Base-by-base conservation (phyloP, 2,797 vertebrate species). In the Helarctos malayanus region DNA sequence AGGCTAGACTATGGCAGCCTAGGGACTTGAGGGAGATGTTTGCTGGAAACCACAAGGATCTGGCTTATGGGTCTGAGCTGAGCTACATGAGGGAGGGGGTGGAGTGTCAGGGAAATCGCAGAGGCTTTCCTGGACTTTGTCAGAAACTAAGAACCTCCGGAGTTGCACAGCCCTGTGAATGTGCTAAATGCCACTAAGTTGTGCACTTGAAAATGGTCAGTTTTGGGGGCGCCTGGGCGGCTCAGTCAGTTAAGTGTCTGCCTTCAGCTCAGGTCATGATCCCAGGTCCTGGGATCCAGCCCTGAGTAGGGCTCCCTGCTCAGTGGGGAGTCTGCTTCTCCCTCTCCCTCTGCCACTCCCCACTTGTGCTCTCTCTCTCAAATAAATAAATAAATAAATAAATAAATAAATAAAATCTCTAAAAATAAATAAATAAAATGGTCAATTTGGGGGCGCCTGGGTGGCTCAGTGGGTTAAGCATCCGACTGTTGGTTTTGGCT, bases 61-160 rank as follows among this genome's bases (percentile, higher is more conserved):
- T 83, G 75, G 16, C 69, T 12, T 86, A 69, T 57, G 18, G 10
- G 13, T 75, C 19, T 89, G 78, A 69, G 78, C 41, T 91, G 61
- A 92, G 59, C 45, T 59, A 15, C 52, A 21, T 69, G 83, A 90
- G 63, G 23, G 25, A 71, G 14, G 57, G 4, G 65, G 7, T 83
- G 32, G 61, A 88, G 69, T 56, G 52, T 76, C 56, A 32, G 56
- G 84, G 65, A 87, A 95, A 80, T 78, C n/a, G 86, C 13, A 45
- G 75, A 89, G 38, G 15, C 25, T 87, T 94, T 94, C 56, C 68
- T 89, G 75, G 69, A 59, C 73, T 21, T 84, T 59, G 16, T 81
- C 8, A 79, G 91, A 94, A 96, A 41, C 81, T 83, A 41, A 78
- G 57, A 94, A 63, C 65, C 21, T 61, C 6, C 3, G 41, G 29